Evolutionary conservation across 1,140 invertebrate genomes (phyloP).

Genomic region (Drosophila kepulauana): DNA sequence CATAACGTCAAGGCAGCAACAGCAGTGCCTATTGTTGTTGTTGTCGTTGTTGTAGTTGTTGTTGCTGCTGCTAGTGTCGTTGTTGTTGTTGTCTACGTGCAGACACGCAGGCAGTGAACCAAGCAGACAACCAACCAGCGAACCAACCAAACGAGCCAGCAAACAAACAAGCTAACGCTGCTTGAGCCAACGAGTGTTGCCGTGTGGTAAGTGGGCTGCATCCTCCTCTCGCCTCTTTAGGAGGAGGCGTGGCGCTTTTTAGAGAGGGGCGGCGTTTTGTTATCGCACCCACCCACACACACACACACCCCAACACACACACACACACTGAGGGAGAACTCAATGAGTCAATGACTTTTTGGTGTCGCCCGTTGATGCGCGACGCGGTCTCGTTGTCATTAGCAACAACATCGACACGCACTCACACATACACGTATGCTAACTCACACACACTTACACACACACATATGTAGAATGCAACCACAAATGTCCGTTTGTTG

Average conservation of each 20-base stretch:
- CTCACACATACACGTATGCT: slow-evolving; percentile 34
- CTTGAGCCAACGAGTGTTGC: slow-evolving; percentile 67
- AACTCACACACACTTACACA: slow-evolving; percentile 30
- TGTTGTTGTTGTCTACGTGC: slow-evolving; percentile 54
- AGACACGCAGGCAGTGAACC: slow-evolving; percentile 60
- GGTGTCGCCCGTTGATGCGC: slow-evolving; percentile 80
- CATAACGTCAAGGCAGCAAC: slow-evolving; percentile 50
- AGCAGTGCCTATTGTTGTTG: slow-evolving; percentile 19
- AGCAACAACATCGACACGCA: slow-evolving; percentile 72
- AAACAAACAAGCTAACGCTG: slow-evolving; percentile 70
- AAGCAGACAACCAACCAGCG: slow-evolving; percentile 45
- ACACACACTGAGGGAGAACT: slow-evolving; percentile 51
- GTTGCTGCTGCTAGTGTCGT: slow-evolving; percentile 28
- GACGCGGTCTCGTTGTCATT: slow-evolving; percentile 77
- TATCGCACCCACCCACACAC: slow-evolving; percentile 27
- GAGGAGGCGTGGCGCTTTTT: slow-evolving; percentile 13
- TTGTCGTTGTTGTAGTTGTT: slow-evolving; percentile 29
- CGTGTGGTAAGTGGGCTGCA: slow-evolving; percentile 28
- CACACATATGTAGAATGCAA: slow-evolving; percentile 16
- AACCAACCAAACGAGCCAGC: slow-evolving; percentile 55
- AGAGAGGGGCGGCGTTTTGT: slow-evolving; percentile 2
- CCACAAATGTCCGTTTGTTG: slow-evolving; percentile 42
- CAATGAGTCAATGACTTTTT: slow-evolving; percentile 82
- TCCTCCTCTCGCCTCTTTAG: neutral
- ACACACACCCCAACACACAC: slow-evolving; percentile 7